Evolutionary conservation across 1,140 invertebrate genomes (phyloP).

Genomic region (Euwallacea fornicatus): DNA sequence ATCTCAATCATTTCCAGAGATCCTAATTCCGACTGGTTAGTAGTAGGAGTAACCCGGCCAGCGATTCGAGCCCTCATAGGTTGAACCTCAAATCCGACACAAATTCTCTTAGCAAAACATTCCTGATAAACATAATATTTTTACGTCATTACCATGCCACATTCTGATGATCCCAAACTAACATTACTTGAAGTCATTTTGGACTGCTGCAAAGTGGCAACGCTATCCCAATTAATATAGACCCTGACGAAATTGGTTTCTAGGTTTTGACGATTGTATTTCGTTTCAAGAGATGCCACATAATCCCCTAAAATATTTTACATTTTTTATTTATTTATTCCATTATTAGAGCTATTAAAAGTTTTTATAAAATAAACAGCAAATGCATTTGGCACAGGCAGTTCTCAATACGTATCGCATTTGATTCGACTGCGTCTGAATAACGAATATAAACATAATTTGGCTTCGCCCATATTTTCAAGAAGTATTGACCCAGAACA

Average conservation of each 20-base stretch:
- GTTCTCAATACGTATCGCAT: no score
- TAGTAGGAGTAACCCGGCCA: conserved; percentile 66
- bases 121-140: not conserved
- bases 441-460: no score
- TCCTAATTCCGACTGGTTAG: conserved; percentile 58
- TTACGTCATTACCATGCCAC: conserved; percentile 47
- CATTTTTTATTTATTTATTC: not conserved
- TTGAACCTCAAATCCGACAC: conserved; percentile 50
- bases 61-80: conserved; percentile 71
- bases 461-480: no score
- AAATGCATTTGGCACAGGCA: no score
- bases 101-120: not conserved
- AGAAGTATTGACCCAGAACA: no score
- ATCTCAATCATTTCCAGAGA: conserved; percentile 71
- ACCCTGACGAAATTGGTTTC: conserved; percentile 63
- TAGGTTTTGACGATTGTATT: conserved; percentile 58
- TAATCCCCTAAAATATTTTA: conserved; percentile 58
- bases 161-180: conserved; percentile 51
- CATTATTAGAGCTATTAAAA: not conserved
- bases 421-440: no score
- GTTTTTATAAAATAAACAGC: no score
- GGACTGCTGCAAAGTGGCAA: conserved; percentile 51
- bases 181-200: conserved; percentile 52
- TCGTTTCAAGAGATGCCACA: conserved; percentile 65
- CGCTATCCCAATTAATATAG: conserved; percentile 66